Evolutionary conservation across 2,888 invertebrate genomes (phyloP).

Genomic region (Anticlea derivata): DNA sequence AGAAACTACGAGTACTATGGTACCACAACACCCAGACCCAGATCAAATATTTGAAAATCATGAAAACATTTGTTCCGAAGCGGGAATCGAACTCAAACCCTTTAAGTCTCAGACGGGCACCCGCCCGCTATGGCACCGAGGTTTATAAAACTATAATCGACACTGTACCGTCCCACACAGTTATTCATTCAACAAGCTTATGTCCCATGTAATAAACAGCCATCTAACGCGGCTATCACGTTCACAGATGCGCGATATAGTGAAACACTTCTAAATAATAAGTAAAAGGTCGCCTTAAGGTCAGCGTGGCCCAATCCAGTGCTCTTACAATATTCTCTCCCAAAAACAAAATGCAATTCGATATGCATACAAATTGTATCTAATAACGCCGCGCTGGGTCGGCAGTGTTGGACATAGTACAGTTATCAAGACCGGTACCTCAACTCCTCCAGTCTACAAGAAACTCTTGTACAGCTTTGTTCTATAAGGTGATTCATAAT

Average conservation of each 20-base stretch:
- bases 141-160: too few species aligned
- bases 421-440: background rate
- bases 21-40: too few species aligned
- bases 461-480: too few species aligned
- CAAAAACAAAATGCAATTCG: slow-evolving; percentile 20
- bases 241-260: slow-evolving; percentile 18
- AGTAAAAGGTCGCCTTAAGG: slow-evolving; percentile 15
- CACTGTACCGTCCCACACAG: too few species aligned
- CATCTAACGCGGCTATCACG: slow-evolving; percentile 16
- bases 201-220: slow-evolving; percentile 7
- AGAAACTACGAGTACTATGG: too few species aligned
- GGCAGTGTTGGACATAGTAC: slow-evolving; percentile 4
- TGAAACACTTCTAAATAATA: slow-evolving; percentile 23
- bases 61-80: too few species aligned
- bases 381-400: slow-evolving; percentile 18
- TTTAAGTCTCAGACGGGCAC: too few species aligned
- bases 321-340: slow-evolving; percentile 10
- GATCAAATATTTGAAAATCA: too few species aligned
- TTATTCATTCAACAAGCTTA: slow-evolving; percentile 17
- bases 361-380: slow-evolving; percentile 37
- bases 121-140: too few species aligned
- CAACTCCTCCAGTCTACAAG: too few species aligned
- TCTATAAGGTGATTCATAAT: too few species aligned
- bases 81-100: too few species aligned
- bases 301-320: slow-evolving; percentile 11